Conservation (phyloP, 2,888 invertebrate genomes). For the Serripes groenlandicus region DNA sequence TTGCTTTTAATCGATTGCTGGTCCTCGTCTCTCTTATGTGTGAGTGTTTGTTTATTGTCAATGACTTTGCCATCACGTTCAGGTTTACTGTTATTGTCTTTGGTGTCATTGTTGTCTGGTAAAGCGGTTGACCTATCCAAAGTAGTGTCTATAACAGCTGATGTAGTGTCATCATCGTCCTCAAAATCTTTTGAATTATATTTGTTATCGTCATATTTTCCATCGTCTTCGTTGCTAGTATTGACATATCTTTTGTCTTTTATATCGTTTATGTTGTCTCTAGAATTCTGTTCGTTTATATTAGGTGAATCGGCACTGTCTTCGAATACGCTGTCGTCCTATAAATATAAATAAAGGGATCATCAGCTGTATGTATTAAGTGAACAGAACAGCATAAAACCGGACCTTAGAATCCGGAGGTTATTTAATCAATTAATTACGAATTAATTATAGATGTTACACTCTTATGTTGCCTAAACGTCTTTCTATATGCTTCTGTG, state of each 20-base stretch:
- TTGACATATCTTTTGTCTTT: too few relatives aligned
- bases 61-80: not conserved
- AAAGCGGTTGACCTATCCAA: not conserved
- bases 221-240: not conserved
- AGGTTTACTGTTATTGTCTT: not conserved
- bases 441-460: too few relatives aligned
- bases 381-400: too few relatives aligned
- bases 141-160: not conserved
- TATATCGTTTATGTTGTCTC: too few relatives aligned
- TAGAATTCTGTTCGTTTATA: not conserved
- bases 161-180: not conserved
- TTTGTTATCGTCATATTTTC: not conserved
- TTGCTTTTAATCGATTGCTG: too few relatives aligned
- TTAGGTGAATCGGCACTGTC: not conserved
- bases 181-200: not conserved
- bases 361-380: too few relatives aligned
- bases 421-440: too few relatives aligned
- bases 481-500: too few relatives aligned
- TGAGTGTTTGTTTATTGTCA: not conserved
- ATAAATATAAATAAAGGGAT: not conserved
- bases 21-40: not conserved
- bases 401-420: too few relatives aligned
- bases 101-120: not conserved
- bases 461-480: too few relatives aligned
- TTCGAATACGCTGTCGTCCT: constrained; percentile 13